These are phyloP conservation scores for Percopsis transmontana DNA, from an alignment of 2,113 vertebrate genomes.

Conservation along the genomic window DNA sequence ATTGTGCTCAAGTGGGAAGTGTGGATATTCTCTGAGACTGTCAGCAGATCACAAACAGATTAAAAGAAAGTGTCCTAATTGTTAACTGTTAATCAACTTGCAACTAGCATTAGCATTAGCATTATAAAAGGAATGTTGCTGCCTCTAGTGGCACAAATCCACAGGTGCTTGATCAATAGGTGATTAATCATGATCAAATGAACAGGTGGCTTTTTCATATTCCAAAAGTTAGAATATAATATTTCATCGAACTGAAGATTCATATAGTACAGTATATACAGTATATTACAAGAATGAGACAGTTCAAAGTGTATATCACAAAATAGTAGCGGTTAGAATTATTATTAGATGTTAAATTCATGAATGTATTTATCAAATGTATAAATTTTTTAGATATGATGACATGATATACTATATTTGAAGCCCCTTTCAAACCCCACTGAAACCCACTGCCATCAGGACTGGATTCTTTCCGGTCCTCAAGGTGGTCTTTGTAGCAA, in stretches of 20 bases:
- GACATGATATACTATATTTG: background rate
- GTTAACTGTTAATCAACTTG: slow-evolving; percentile 1
- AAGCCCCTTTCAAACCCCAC: slow-evolving; percentile 8
- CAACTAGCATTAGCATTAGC: slow-evolving; percentile 11
- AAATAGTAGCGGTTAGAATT: no score
- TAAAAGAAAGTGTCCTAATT: slow-evolving; percentile 1
- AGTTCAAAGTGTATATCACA: background rate
- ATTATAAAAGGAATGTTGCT: background rate
- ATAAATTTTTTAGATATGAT: background rate
- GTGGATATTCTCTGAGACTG: slow-evolving; percentile 2
- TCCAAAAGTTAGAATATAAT: background rate
- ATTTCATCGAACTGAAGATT: background rate
- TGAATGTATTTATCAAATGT: no score
- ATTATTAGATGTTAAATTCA: no score
- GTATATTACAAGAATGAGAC: background rate
- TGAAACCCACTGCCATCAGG: background rate
- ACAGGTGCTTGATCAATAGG: background rate
- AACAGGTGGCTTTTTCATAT: background rate
- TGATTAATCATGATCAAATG: background rate
- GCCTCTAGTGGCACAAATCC: background rate
- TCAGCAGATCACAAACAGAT: slow-evolving; percentile 2
- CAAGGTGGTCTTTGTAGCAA: background rate
- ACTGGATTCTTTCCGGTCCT: background rate
- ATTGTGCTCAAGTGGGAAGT: slow-evolving; percentile 29
- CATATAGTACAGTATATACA: background rate